These are phyloP conservation scores for Chiroxiphia lanceolata DNA, from an alignment of 2,797 vertebrate genomes.

Conservation along the genomic window DNA sequence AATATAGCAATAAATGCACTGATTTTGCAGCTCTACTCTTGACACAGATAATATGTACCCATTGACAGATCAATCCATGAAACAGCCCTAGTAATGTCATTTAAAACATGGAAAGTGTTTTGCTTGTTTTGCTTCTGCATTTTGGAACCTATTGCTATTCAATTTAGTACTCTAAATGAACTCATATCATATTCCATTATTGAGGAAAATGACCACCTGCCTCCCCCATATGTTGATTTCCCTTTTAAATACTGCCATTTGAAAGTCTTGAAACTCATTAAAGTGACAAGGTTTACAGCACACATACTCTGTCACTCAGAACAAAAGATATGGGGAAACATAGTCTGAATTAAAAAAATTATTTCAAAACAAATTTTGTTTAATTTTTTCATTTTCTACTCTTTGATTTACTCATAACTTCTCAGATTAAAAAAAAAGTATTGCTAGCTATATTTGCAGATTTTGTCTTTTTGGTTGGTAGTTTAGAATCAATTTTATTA, in stretches of 20 bases:
- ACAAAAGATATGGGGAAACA: background rate
- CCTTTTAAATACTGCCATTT: slow-evolving; percentile 68
- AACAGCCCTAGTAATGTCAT: slow-evolving; percentile 8
- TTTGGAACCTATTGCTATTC: slow-evolving; percentile 65
- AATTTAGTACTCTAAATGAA: slow-evolving; percentile 72
- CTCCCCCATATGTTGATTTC: slow-evolving; percentile 71
- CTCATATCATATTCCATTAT: slow-evolving; percentile 64
- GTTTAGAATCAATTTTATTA: background rate
- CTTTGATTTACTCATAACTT: background rate
- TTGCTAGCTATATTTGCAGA: background rate
- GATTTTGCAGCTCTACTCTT: background rate
- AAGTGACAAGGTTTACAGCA: background rate
- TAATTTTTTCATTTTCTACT: background rate
- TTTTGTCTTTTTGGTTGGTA: background rate
- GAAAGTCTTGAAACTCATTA: slow-evolving; percentile 62
- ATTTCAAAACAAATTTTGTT: background rate
- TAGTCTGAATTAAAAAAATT: background rate
- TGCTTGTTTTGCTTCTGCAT: slow-evolving; percentile 38
- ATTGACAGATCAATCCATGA: background rate
- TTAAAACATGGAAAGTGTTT: slow-evolving; percentile 38
- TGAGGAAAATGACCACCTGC: slow-evolving; percentile 74
- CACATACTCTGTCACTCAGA: background rate
- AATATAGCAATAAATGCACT: background rate
- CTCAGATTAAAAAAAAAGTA: background rate
- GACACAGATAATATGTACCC: background rate